Conservation (phyloP, 2,113 vertebrate species). For the Callopanchax toddi region DNA sequence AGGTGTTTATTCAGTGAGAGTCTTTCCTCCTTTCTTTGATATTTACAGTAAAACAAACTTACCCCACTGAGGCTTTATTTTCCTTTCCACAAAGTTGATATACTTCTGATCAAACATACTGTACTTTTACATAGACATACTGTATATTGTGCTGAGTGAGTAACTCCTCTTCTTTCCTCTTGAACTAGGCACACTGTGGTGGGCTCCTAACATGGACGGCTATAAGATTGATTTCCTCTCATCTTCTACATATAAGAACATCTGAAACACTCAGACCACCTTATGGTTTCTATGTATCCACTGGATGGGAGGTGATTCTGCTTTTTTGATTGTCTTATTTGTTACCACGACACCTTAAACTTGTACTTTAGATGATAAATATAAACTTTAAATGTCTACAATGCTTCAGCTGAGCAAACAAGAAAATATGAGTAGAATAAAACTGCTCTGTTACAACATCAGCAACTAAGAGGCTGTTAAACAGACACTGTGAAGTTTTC, state of each 20-base stretch:
- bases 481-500: too few species aligned
- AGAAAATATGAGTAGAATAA: too few species aligned
- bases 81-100: slow-evolving; percentile 8
- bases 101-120: slow-evolving; percentile 1
- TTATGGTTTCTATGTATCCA: too few species aligned
- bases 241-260: slow-evolving; percentile 19
- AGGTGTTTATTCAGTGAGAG: background rate
- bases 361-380: too few species aligned
- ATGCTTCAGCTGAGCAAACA: too few species aligned
- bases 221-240: background rate
- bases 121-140: background rate
- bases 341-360: slow-evolving; percentile 7
- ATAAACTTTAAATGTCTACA: slow-evolving; percentile 23
- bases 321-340: background rate
- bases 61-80: slow-evolving; percentile 15
- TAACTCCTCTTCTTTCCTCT: slow-evolving; percentile 23
- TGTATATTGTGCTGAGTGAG: background rate
- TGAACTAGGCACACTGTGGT: slow-evolving; percentile 16
- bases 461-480: too few species aligned
- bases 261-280: too few species aligned
- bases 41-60: slow-evolving; percentile 39
- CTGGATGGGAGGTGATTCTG: too few species aligned
- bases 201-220: slow-evolving; percentile 8
- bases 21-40: background rate
- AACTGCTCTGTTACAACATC: too few species aligned